Evolutionary conservation across 2,888 invertebrate species (phyloP), one percentile per base, ranked within the genome.

Genomic region (Stenodema calcarata): DNA sequence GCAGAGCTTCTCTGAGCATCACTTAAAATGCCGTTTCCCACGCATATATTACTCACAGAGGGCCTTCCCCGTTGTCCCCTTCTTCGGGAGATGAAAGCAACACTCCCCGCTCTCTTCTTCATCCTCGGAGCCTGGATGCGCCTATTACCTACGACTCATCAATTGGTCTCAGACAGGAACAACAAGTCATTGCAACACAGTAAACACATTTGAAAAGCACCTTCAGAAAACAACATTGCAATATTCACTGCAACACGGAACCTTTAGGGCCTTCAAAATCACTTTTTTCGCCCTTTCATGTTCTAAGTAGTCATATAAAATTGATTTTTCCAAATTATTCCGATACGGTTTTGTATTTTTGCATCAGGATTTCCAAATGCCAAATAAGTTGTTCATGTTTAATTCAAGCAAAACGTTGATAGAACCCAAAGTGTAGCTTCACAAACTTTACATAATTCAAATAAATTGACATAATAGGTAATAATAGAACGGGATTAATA

Each of bases 11-110:
- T 70, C 81, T 44, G 47, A 44, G 50, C 79, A 50, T 79, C 70
- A 82, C 82, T 82, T 82, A 54, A 54, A 82, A 69, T 44, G 83
- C 70, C 83, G 83, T 83, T 83, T 83, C 83, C 83, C 83, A 83
- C 83, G 83, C 83, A 83, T 83, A 83, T 73, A 83, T 83, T 83
- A 83, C 81, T 35, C 28, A 35, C n/a, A 41, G 69, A 62, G 23
- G 35, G 16, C 62, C 69, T 44, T 44, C 9, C 79, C 79, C n/a
- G 27, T 42, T 41, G n/a, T 42, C 76, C 30, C 76, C 23, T 42
- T 18, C 42, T 42, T 76, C 76, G 76, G 35, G 73, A 76, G 76
- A 76, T 76, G 76, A 76, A 76, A 76, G 76, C 76, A 35, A 76
- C 79, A 16, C 35, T 35, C 73, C 73, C 73, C 73, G 73, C 73